Conservation (phyloP, 1,140 invertebrate genomes). For the Scaptomyza pallida region DNA sequence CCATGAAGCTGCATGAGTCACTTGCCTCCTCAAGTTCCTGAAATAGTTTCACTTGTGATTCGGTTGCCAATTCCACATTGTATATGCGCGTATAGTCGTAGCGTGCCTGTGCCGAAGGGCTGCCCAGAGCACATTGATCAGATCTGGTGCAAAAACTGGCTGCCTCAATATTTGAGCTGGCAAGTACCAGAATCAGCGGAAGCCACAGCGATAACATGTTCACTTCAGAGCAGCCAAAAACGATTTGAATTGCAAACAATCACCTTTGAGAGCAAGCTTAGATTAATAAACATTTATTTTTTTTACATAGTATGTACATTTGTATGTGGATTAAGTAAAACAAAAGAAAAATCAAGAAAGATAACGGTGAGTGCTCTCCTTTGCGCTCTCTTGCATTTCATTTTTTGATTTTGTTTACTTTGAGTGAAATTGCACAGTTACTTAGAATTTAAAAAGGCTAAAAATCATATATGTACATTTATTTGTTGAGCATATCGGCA, state of each 20-base stretch:
- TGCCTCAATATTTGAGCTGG: neutral
- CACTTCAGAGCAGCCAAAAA: neutral
- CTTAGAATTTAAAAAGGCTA: no score
- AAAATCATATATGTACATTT: no score
- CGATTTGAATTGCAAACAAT: slow-evolving; percentile 13
- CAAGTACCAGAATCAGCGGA: slow-evolving; percentile 9
- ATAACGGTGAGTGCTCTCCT: neutral
- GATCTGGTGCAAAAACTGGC: slow-evolving; percentile 62
- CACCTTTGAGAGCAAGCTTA: slow-evolving; percentile 18
- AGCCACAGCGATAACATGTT: slow-evolving; percentile 48
- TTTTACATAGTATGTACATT: no score
- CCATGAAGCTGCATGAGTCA: slow-evolving; percentile 75
- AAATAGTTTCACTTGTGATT: slow-evolving; percentile 81
- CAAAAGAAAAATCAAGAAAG: neutral
- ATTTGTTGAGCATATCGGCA: no score
- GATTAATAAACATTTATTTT: no score
- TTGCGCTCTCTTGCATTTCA: neutral
- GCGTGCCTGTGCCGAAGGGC: slow-evolving; percentile 44
- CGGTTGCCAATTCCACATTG: slow-evolving; percentile 77
- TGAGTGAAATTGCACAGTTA: no score
- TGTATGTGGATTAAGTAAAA: neutral
- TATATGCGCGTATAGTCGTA: slow-evolving; percentile 85
- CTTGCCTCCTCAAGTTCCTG: slow-evolving; percentile 70
- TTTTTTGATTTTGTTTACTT: no score
- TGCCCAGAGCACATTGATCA: slow-evolving; percentile 54